Percentiles rank a stretch among this genome's conserved stretches.
Conservation (phyloP, 2,888 invertebrate species). For the Hyalella azteca region DNA sequence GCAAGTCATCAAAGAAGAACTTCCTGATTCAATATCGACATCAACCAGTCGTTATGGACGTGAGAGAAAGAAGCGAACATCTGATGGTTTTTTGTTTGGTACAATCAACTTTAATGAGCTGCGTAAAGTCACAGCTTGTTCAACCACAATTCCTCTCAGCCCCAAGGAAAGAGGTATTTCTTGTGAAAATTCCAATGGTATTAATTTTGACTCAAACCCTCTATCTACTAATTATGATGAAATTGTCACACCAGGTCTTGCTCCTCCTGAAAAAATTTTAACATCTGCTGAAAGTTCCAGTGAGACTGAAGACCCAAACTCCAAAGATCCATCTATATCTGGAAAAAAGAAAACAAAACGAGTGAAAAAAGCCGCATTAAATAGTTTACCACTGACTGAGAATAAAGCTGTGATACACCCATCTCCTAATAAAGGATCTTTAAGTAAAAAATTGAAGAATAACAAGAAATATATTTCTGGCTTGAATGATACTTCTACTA, state of each 20-base stretch:
- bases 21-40: constrained; percentile 41
- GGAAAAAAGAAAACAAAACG: constrained; percentile 13
- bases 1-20: constrained; percentile 55
- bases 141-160: constrained; percentile 18
- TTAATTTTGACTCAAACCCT: constrained; percentile 5
- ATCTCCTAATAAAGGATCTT: background rate
- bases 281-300: constrained; percentile 31
- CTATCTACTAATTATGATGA: background rate
- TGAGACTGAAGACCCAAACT: constrained; percentile 19
- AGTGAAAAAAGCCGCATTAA: background rate
- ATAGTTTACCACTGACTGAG: background rate
- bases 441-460: background rate
- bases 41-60: constrained; percentile 56
- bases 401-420: constrained; percentile 11
- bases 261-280: constrained; percentile 32
- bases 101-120: constrained; percentile 58
- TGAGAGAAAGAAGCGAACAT: constrained; percentile 50
- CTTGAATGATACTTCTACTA: background rate
- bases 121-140: constrained; percentile 50
- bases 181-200: constrained; percentile 6
- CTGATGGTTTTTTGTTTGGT: constrained; percentile 57
- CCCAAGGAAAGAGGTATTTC: constrained; percentile 52
- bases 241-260: background rate
- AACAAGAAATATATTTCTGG: background rate
- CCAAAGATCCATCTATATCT: background rate